Conservation (phyloP, 2,797 vertebrate species). For the Orientallactaga sibirica region DNA sequence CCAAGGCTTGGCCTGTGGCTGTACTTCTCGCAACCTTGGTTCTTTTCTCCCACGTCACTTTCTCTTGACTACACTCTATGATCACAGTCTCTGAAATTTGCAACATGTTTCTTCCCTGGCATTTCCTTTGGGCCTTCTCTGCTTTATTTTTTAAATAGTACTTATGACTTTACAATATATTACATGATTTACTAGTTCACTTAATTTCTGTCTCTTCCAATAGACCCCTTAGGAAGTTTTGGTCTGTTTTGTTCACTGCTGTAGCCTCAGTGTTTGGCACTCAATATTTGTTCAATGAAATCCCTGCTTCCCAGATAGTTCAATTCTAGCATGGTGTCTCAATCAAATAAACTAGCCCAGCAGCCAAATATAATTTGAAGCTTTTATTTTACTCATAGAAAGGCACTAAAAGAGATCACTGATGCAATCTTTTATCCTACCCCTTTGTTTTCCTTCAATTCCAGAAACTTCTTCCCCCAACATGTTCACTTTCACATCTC, state of each 20-base stretch:
- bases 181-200: background rate
- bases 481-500: background rate
- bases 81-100: background rate
- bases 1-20: background rate
- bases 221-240: background rate
- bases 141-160: background rate
- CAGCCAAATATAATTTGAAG: conserved; percentile 41
- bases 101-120: background rate
- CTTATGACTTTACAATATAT: background rate
- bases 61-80: background rate
- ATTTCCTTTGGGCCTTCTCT: background rate
- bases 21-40: background rate
- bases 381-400: background rate
- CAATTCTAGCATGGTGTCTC: background rate
- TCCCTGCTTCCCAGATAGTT: background rate
- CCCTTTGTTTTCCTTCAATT: background rate
- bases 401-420: background rate
- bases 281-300: conserved; percentile 29
- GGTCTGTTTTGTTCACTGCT: background rate
- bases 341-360: conserved; percentile 7
- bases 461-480: background rate
- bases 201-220: background rate
- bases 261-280: background rate
- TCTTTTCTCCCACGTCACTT: background rate
- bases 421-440: background rate